phyloP scores from a whole-genome alignment of 2,888 invertebrate species.

The Drosophila antonietae region DNA sequence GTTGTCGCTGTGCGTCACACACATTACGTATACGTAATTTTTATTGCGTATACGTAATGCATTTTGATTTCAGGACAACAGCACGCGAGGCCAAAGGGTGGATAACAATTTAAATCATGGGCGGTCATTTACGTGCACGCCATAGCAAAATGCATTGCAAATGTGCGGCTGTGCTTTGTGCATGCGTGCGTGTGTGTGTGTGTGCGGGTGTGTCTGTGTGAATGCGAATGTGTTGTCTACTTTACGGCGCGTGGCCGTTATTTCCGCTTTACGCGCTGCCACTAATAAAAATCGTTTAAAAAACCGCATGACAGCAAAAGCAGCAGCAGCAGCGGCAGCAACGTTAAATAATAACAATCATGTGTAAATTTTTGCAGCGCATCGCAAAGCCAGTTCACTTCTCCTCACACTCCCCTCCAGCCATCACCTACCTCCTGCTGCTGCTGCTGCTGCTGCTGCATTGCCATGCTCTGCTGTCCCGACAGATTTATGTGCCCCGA shows the following conservation, averaged over 20 bases:
- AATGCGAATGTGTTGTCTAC: conserved; percentile 66
- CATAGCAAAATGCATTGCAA: conserved; percentile 70
- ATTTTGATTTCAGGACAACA: conserved; percentile 74
- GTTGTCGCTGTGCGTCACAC: conserved; percentile 35
- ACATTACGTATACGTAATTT: conserved; percentile 74
- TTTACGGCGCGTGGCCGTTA: conserved; percentile 80
- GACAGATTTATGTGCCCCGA: conserved; percentile 73
- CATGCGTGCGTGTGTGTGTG: background rate
- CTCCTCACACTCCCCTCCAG: background rate
- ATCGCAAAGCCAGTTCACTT: conserved; percentile 8
- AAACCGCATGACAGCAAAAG: conserved; percentile 69
- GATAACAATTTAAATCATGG: conserved; percentile 76
- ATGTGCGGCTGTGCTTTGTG: conserved; percentile 1
- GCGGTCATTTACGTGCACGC: conserved; percentile 79
- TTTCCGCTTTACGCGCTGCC: conserved; percentile 75
- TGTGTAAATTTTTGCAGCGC: conserved; percentile 61
- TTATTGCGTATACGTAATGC: conserved; percentile 79
- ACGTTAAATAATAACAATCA: conserved; percentile 77
- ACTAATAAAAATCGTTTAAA: conserved; percentile 78
- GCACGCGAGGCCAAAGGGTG: conserved; percentile 42
- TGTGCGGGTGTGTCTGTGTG: background rate
- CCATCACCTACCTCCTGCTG: accelerated
- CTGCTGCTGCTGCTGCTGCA: background rate
- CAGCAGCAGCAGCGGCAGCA: conserved; percentile 40
- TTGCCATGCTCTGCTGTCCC: conserved; percentile 20